Percentiles rank a stretch among this genome's conserved stretches.
These are phyloP conservation scores for Telmatochromis bifrenatus DNA, from an alignment of 2,113 vertebrate species.

Conservation along the genomic window DNA sequence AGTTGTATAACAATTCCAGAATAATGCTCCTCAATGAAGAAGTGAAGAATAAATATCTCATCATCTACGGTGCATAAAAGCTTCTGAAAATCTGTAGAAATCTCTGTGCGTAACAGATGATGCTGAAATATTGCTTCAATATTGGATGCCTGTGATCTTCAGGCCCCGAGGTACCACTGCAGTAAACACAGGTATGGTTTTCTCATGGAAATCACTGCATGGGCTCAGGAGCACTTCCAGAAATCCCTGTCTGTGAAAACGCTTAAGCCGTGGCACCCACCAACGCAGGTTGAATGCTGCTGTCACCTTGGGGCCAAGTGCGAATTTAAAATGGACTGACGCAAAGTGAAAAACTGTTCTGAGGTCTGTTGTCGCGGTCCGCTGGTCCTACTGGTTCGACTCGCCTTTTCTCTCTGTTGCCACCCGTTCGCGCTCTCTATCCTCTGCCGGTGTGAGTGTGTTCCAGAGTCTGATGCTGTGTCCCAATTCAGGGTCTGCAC, in stretches of 20 bases:
- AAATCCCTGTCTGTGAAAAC: neutral
- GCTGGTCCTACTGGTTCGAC: neutral
- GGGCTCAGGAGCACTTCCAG: neutral
- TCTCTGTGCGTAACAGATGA: neutral
- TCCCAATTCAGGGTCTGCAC: too few relatives aligned
- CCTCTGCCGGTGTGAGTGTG: neutral
- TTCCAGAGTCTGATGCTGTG: neutral
- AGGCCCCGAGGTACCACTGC: neutral
- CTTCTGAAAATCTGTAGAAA: neutral
- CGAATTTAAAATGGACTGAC: neutral
- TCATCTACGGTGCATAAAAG: neutral
- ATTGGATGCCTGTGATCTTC: neutral
- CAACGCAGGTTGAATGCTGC: neutral
- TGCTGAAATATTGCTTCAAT: neutral
- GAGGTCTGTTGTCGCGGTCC: neutral
- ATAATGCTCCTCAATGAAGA: neutral
- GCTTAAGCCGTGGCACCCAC: accelerated
- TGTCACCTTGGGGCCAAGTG: neutral
- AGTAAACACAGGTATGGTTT: neutral
- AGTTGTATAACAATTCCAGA: accelerated
- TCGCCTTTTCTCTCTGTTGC: neutral
- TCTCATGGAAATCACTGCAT: neutral
- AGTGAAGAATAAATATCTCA: neutral
- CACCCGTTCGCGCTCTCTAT: accelerated
- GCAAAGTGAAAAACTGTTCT: neutral